Conservation (phyloP, 1,140 invertebrate genomes). For the Monomorium pharaonis region DNA sequence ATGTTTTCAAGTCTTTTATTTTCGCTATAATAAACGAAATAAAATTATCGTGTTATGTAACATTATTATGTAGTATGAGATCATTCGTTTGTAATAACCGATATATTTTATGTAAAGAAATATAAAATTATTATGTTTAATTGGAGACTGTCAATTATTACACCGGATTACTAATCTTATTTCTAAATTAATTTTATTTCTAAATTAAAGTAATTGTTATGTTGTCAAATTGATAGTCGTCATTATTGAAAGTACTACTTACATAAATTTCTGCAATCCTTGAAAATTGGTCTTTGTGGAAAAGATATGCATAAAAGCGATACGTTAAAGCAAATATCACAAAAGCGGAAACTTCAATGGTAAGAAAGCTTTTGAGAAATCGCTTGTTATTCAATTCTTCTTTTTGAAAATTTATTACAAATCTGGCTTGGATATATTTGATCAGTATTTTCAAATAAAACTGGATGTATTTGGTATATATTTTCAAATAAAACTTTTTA, state of each 20-base stretch:
- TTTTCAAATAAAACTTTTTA: neutral
- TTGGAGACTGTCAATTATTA: neutral
- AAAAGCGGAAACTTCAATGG: neutral
- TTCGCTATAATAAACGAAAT: neutral
- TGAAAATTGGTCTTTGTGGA: neutral
- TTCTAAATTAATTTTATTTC: neutral
- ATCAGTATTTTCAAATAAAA: neutral
- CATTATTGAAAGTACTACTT: neutral
- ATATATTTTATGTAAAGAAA: neutral
- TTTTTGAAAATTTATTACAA: neutral
- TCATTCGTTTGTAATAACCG: neutral
- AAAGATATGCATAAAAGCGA: neutral
- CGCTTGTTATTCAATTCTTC: neutral
- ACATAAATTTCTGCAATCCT: neutral
- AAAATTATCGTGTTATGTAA: neutral
- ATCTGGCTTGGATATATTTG: neutral
- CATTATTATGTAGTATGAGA: neutral
- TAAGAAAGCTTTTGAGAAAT: neutral
- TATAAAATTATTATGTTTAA: neutral
- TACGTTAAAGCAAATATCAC: neutral
- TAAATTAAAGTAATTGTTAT: conserved; percentile 23
- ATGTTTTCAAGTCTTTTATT: neutral
- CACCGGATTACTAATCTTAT: neutral
- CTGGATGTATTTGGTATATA: no score
- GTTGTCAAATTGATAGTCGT: neutral